These are phyloP conservation scores for Porites australiensis DNA, from an alignment of 64 coral and sea anemone species.

Conservation along the genomic window DNA sequence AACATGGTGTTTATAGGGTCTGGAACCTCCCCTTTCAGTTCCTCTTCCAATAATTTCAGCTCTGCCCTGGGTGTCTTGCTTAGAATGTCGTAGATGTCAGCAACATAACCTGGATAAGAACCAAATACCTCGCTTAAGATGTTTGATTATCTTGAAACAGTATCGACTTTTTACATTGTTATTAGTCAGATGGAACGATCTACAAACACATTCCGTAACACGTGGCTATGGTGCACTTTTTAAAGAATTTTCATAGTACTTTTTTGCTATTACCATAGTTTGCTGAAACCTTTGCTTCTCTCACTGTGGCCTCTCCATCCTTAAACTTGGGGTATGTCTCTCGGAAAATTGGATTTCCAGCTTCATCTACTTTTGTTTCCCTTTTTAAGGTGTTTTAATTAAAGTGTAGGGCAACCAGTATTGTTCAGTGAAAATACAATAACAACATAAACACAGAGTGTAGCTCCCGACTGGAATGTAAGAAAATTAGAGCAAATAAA, in stretches of 20 bases:
- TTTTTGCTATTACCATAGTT: constrained; percentile 6
- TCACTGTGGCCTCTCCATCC: constrained; percentile 53
- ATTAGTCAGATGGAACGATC: too few relatives aligned
- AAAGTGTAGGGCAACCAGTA: constrained; percentile 48
- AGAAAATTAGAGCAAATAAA: too few relatives aligned
- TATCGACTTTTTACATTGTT: too few relatives aligned
- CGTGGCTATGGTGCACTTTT: too few relatives aligned
- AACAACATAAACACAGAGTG: too few relatives aligned
- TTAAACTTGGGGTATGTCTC: constrained; percentile 44
- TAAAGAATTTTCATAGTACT: too few relatives aligned
- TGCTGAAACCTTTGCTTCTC: constrained; percentile 19
- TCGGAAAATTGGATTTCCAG: not conserved
- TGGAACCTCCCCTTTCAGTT: not conserved
- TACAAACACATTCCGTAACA: too few relatives aligned
- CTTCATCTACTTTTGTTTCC: constrained; percentile 31
- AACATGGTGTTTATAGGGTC: constrained; percentile 22
- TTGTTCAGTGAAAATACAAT: too few relatives aligned
- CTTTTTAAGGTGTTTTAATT: constrained; percentile 14
- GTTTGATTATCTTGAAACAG: too few relatives aligned
- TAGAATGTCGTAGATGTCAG: constrained; percentile 1
- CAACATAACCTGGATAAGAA: constrained; percentile 22
- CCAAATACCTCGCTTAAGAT: not conserved
- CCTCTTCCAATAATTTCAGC: not conserved
- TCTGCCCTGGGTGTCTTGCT: constrained; percentile 14
- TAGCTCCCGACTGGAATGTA: too few relatives aligned